Evolutionary conservation across 2,888 invertebrate species (phyloP).

Genomic region (Callyntrura sp.): DNA sequence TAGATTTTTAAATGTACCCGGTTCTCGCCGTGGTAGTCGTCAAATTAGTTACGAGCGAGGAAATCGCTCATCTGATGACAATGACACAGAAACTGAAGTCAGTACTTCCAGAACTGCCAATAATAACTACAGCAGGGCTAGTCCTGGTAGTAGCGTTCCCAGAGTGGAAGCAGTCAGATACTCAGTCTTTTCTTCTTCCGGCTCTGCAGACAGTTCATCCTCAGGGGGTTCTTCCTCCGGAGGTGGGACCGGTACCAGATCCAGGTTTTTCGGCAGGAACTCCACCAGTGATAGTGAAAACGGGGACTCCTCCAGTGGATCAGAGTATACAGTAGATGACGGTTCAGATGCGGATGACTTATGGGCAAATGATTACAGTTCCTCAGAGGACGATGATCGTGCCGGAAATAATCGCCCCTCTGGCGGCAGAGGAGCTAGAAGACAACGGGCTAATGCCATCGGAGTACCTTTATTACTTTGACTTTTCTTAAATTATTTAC

Average conservation of each 20-base stretch:
- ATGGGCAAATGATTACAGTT: slow-evolving; percentile 69
- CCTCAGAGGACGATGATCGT: slow-evolving; percentile 70
- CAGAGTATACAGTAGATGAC: slow-evolving; percentile 73
- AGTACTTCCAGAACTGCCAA: slow-evolving; percentile 11
- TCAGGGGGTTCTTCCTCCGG: slow-evolving; percentile 35
- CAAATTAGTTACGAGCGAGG: slow-evolving; percentile 26
- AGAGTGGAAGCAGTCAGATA: slow-evolving; percentile 35
- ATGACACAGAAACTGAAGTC: slow-evolving; percentile 62
- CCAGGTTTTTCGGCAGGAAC: slow-evolving; percentile 4
- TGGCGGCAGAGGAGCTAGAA: slow-evolving; percentile 47
- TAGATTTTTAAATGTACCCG: slow-evolving; percentile 37
- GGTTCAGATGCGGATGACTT: slow-evolving; percentile 67
- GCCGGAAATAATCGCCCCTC: slow-evolving; percentile 19
- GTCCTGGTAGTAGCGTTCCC: not conserved
- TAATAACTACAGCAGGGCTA: slow-evolving; percentile 1
- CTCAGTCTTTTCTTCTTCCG: slow-evolving; percentile 27
- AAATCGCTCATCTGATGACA: slow-evolving; percentile 65
- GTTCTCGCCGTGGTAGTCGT: slow-evolving; percentile 33
- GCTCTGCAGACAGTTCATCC: slow-evolving; percentile 45
- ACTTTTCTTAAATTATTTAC: slow-evolving; percentile 39
- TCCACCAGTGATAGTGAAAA: slow-evolving; percentile 58
- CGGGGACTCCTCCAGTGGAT: slow-evolving; percentile 66
- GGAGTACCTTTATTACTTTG: slow-evolving; percentile 72
- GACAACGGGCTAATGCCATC: slow-evolving; percentile 61
- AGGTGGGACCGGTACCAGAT: slow-evolving; percentile 2